Base-by-base conservation (phyloP, 1,140 invertebrate species). In the Achatina immaculata region DNA sequence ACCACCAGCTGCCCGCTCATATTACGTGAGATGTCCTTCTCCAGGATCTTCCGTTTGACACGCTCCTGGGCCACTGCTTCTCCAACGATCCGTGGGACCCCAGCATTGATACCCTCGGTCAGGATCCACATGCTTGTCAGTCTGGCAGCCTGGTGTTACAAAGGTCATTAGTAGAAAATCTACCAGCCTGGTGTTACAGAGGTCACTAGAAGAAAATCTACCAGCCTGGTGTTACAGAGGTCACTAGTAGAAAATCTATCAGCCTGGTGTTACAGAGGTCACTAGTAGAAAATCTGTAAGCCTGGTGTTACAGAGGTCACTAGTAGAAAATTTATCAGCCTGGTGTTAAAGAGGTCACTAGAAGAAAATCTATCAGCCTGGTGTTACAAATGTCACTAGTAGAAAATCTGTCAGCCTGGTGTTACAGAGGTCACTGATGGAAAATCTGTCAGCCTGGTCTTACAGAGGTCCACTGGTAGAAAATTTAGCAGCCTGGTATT, bases 71-170 rank as follows among this genome's bases (percentile, higher is more conserved):
- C 45, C 0, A 91, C 86, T 24, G 91, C 90, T 73, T 92, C 90
- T 0, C 91, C 91, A 58, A 92, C 89, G 31, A 90, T 80, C 80
- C 90, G 89, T 9, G 89, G 84, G 2, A 91, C 83, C 0, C 90
- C 90, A 38, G 82, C 78, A 83, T 92, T 89, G 16, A 91, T 58
- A 11, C 91, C 91, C 82, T 90, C 89, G 0, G 91, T 92, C 14
- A 92, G 69, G n/a, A 92, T 90, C 91, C 91, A 92, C 89, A 92
- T 91, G 66, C 90, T 87, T 28, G 91, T 91, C 24, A 91, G 88
- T 69, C 91, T 91, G 7, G 91, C 91, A 43, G 86, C 86, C 89
- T 90, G 73, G 16, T 80, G 51, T 78, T 42, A 68, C 75, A 31
- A 34, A 34, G 45, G 38, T n/a, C n/a, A n/a, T n/a, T n/a, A n/a